Conservation (phyloP, 1,140 invertebrate genomes). For the Sinonovacula constricta region DNA sequence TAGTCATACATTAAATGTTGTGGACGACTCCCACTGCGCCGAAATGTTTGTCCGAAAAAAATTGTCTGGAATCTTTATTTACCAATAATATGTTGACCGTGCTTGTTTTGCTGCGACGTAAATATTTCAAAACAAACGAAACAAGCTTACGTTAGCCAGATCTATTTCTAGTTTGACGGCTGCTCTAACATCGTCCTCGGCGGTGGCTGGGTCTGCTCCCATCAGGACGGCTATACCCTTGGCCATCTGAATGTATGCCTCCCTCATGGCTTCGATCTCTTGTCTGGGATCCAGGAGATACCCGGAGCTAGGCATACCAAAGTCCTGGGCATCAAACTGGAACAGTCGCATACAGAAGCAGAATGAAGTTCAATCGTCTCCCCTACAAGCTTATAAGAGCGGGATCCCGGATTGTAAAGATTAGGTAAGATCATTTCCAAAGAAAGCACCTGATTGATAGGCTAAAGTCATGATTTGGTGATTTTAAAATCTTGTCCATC, state of each 20-base stretch:
- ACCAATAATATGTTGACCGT: no score
- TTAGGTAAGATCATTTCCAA: no score
- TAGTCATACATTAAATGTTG: no score
- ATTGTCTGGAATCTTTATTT: no score
- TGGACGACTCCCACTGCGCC: no score
- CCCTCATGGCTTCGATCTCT: conserved; percentile 73
- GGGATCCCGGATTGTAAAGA: no score
- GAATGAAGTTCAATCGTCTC: conserved; percentile 86
- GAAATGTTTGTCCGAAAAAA: no score
- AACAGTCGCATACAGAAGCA: conserved; percentile 86
- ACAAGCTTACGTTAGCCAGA: conserved; percentile 87
- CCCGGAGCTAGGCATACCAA: conserved; percentile 79
- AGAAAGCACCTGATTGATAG: no score
- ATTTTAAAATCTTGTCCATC: no score
- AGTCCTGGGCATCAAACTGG: conserved; percentile 90
- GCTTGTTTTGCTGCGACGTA: no score
- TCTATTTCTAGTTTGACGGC: conserved; percentile 88
- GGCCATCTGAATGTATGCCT: conserved; percentile 89
- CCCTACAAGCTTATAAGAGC: conserved; percentile 91
- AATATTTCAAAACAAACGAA: no score
- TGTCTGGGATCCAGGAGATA: conserved; percentile 78
- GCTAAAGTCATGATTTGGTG: no score
- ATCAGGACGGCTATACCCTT: conserved; percentile 86
- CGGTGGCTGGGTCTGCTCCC: conserved; percentile 82
- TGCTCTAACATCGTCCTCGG: conserved; percentile 83